These are phyloP conservation scores for Xanthia icteritia DNA, from an alignment of 2,888 invertebrate species.

Conservation along the genomic window DNA sequence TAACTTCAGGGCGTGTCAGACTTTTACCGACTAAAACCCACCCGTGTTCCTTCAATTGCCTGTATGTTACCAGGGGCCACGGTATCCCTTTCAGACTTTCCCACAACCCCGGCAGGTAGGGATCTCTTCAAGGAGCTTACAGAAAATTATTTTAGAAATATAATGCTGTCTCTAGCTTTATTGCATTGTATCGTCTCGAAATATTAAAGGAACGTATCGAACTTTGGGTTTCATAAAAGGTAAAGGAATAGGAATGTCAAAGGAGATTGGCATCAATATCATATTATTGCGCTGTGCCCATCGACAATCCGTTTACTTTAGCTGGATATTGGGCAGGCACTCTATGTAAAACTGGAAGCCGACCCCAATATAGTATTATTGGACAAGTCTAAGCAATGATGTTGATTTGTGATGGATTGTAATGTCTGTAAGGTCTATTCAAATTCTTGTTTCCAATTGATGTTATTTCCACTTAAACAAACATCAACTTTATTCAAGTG, in stretches of 20 bases:
- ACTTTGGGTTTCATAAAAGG: conserved; percentile 4
- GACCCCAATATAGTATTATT: neutral
- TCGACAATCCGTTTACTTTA: neutral
- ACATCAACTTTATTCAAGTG: too few species aligned
- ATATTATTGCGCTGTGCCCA: neutral
- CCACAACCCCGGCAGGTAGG: too few species aligned
- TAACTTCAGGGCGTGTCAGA: too few species aligned
- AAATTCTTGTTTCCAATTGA: too few species aligned
- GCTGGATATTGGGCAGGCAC: neutral
- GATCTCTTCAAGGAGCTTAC: conserved; percentile 2
- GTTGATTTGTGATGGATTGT: neutral
- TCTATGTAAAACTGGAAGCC: neutral
- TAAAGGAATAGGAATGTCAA: conserved; percentile 27
- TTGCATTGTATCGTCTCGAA: conserved; percentile 19
- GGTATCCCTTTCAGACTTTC: too few species aligned
- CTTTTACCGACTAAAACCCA: too few species aligned
- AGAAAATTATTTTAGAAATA: conserved; percentile 10
- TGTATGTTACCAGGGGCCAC: too few species aligned
- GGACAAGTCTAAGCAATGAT: neutral
- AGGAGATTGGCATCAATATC: conserved; percentile 11
- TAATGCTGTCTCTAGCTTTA: neutral
- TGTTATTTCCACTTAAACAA: too few species aligned
- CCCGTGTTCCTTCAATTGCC: too few species aligned
- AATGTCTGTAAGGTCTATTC: too few species aligned
- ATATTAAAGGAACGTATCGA: conserved; percentile 19